Conservation (phyloP, 2,888 invertebrate genomes). For the Zelleria hepariella region DNA sequence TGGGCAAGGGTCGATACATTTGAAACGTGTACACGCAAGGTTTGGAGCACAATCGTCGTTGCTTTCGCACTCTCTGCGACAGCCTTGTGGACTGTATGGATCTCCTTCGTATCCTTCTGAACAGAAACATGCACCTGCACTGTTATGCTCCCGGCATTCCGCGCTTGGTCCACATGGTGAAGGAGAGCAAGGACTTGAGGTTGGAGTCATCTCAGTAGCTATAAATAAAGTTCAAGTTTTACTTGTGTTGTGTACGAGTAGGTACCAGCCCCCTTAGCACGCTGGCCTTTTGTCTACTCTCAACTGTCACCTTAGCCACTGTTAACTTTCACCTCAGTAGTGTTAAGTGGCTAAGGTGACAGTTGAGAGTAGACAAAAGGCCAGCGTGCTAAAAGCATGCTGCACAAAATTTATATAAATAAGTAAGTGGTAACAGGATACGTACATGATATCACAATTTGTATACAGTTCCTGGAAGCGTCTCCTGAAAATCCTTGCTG, state of each 20-base stretch:
- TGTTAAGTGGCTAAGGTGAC: too few species aligned
- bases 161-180: constrained; percentile 90
- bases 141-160: constrained; percentile 85
- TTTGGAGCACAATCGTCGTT: constrained; percentile 82
- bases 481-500: constrained; percentile 87
- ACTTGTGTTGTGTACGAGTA: too few species aligned
- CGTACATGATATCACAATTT: constrained; percentile 63
- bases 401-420: too few species aligned
- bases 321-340: too few species aligned
- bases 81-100: constrained; percentile 81
- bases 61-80: constrained; percentile 83
- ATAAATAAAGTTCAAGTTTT: constrained; percentile 15
- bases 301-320: too few species aligned
- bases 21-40: constrained; percentile 83
- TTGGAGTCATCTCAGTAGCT: constrained; percentile 76
- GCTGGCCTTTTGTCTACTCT: too few species aligned
- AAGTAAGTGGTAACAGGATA: constrained; percentile 12
- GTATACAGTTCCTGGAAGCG: constrained; percentile 77
- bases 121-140: constrained; percentile 89
- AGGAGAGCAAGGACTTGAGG: constrained; percentile 83
- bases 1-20: constrained; percentile 88
- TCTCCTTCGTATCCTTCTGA: constrained; percentile 85
- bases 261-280: too few species aligned
- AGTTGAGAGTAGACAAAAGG: too few species aligned
- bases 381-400: too few species aligned